phyloP scores from a whole-genome alignment of 2,888 invertebrate genomes.

The Matsumyia berberina region DNA sequence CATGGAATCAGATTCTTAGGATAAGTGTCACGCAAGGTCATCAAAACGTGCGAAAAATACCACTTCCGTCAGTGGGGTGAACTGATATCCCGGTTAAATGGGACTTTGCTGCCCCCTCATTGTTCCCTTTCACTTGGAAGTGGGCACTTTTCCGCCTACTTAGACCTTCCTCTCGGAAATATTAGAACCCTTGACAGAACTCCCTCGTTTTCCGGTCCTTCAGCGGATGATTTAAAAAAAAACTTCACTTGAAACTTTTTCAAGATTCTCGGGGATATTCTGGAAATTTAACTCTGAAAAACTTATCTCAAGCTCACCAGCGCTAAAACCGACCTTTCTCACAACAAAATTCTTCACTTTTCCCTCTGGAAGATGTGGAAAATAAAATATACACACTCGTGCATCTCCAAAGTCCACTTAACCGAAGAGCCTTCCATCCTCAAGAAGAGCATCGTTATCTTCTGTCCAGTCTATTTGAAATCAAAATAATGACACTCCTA shows the following conservation, averaged over 20 bases:
- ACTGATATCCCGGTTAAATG: too few species aligned
- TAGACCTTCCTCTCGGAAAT: too few species aligned
- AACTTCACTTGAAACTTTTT: background rate
- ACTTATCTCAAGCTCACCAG: constrained; percentile 1
- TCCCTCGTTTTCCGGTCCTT: too few species aligned
- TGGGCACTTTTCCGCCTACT: too few species aligned
- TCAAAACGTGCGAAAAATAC: too few species aligned
- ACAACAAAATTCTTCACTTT: background rate
- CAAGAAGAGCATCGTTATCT: constrained; percentile 49
- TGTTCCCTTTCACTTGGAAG: too few species aligned
- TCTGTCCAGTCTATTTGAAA: constrained; percentile 62
- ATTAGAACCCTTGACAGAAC: too few species aligned
- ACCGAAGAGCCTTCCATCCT: constrained; percentile 15
- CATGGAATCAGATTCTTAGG: too few species aligned
- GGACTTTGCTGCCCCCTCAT: too few species aligned
- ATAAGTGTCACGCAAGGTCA: too few species aligned
- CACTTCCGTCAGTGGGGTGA: too few species aligned
- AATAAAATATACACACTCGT: background rate
- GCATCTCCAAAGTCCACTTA: constrained; percentile 38
- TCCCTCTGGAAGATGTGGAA: background rate
- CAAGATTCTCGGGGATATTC: background rate
- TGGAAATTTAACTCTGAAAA: background rate
- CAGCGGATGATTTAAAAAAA: too few species aligned
- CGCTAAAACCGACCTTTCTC: constrained; percentile 1
- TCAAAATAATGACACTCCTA: constrained; percentile 69